phyloP scores from a whole-genome alignment of 2,113 vertebrate genomes.

The Brienomyrus brachyistius region DNA sequence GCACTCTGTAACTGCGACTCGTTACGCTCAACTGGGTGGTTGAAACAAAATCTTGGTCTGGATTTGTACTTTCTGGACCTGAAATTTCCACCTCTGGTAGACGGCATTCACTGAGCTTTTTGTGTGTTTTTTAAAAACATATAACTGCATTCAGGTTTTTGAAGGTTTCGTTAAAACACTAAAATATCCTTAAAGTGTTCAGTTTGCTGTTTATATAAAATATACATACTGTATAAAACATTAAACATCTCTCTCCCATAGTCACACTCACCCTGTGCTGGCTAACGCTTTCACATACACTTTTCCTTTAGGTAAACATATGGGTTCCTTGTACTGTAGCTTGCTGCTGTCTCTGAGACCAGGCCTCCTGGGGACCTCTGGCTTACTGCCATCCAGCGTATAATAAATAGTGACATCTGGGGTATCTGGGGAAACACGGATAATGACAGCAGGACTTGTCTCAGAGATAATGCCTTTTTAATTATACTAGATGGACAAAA shows the following conservation, averaged over 20 bases:
- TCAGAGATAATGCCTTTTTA: background rate
- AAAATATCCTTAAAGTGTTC: background rate
- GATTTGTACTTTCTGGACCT: too few relatives aligned
- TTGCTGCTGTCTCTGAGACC: slow-evolving; percentile 56
- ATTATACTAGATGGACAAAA: background rate
- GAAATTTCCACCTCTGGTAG: too few relatives aligned
- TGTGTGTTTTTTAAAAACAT: background rate
- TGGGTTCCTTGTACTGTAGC: slow-evolving; percentile 67
- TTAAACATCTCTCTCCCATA: too few relatives aligned
- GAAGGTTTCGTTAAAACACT: background rate
- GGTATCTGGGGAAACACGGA: slow-evolving; percentile 59
- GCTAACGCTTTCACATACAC: slow-evolving; percentile 77
- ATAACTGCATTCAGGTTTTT: background rate
- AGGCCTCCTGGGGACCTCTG: slow-evolving; percentile 57
- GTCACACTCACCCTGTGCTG: slow-evolving; percentile 67
- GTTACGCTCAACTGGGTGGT: too few relatives aligned
- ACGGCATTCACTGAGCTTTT: background rate
- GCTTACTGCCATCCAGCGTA: slow-evolving; percentile 83
- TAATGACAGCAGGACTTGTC: background rate
- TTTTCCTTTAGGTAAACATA: slow-evolving; percentile 74
- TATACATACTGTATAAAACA: background rate
- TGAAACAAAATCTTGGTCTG: too few relatives aligned
- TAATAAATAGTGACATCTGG: slow-evolving; percentile 73
- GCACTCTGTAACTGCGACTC: too few relatives aligned
- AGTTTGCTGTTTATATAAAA: background rate